Conservation (phyloP, 2,113 vertebrate species). For the Cyrtonyx montezumae region DNA sequence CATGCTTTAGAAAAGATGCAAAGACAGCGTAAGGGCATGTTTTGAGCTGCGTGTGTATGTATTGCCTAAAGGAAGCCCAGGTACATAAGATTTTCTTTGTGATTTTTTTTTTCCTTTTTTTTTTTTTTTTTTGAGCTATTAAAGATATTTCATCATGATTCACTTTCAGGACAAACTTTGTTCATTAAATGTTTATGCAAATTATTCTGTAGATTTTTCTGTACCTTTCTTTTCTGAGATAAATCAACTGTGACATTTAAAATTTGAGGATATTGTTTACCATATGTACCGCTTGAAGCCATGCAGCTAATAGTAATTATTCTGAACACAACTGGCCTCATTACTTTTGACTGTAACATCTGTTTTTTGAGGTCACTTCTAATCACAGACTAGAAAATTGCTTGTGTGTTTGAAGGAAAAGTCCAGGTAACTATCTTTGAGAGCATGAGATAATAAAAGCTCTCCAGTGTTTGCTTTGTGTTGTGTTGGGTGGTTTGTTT, state of each 20-base stretch:
- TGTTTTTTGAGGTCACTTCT: background rate
- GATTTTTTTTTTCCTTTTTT: background rate
- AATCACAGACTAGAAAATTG: background rate
- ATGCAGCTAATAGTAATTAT: background rate
- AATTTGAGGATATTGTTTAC: background rate
- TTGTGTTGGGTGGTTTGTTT: background rate
- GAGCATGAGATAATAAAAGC: background rate
- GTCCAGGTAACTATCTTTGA: background rate
- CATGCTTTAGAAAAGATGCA: background rate
- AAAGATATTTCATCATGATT: background rate
- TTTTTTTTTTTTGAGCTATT: background rate
- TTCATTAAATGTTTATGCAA: background rate
- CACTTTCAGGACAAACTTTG: background rate
- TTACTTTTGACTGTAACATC: background rate
- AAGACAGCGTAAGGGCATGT: accelerated
- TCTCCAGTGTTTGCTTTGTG: background rate
- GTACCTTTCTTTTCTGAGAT: background rate
- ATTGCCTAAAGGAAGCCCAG: background rate
- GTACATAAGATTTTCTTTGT: background rate
- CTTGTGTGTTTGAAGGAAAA: background rate
- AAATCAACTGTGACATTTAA: background rate
- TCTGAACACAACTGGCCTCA: accelerated
- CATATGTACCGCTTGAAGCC: background rate
- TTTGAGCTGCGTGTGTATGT: background rate
- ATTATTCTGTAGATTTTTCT: background rate